phyloP scores from a whole-genome alignment of 1,140 invertebrate genomes.

The Protaetia brevitarsis region DNA sequence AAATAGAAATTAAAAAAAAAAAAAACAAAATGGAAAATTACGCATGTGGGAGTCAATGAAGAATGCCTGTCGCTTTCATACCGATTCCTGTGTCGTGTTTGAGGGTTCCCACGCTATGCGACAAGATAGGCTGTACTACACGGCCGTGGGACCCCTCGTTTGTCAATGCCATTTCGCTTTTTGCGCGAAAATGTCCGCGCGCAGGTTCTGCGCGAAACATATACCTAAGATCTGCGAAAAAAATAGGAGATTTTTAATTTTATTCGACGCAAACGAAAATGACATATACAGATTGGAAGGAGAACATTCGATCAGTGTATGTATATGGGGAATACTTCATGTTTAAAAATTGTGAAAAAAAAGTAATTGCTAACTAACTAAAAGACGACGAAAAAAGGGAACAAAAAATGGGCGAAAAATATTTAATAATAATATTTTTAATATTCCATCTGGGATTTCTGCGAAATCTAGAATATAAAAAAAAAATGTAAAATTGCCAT shows the following conservation, averaged over 20 bases:
- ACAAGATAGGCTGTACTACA: slow-evolving; percentile 53
- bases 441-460: no score
- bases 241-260: slow-evolving; percentile 40
- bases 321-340: no score
- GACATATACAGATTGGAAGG: background rate
- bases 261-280: background rate
- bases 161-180: slow-evolving; percentile 94
- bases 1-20: background rate
- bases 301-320: no score
- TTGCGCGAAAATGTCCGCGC: slow-evolving; percentile 95
- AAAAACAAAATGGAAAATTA: background rate
- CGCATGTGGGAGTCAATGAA: background rate
- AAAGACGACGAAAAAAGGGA: slow-evolving; percentile 79
- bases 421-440: no score
- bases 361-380: slow-evolving; percentile 90
- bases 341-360: no score
- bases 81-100: background rate
- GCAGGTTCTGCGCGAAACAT: slow-evolving; percentile 95
- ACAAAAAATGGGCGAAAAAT: no score
- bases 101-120: slow-evolving; percentile 42
- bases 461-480: no score
- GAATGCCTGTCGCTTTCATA: background rate
- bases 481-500: no score
- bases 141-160: slow-evolving; percentile 66
- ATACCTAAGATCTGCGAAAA: slow-evolving; percentile 87